Evolutionary conservation across 2,113 vertebrate species (phyloP), one percentile per base, ranked within the genome.

Genomic region (Oplegnathus fasciatus): DNA sequence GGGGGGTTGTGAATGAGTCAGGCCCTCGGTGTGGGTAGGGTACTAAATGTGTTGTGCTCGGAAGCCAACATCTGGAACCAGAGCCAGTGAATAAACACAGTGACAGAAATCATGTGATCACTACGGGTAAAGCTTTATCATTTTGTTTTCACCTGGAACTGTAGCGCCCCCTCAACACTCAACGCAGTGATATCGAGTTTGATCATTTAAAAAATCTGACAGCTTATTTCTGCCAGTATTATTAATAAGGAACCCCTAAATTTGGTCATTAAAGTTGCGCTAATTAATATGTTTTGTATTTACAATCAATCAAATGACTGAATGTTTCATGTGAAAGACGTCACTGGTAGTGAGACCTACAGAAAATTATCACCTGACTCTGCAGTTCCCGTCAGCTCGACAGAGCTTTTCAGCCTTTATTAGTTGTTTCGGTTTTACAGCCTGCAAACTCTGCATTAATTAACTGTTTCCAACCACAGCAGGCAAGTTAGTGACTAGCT

Each of bases 31-130:
- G 57, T 44, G 26, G 68, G 48, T 24, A 6, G 26, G 54, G 14
- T 37, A 55, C 65, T 73, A 32, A 86, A 40, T 68, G 55, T 30
- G 64, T 70, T 72, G 55, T 26, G 60, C 13, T 34, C 24, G 28
- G 44, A 54, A 67, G 61, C 57, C 44, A 77, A 83, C 88, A 89
- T 86, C 74, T 87, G 83, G 77, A 71, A 62, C 40, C 67, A 60
- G 20, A 82, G 52, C 61, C 24, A 5, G 28, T 58, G 69, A 85
- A 58, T 32, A 77, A 78, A 66, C 22, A 26, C 1, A 5, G 60
- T 14, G 18, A 54, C 18, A 52, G 80, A n/a, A 34, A 66, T 9
- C 34, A 28, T 68, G 42, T 50, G 57, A 9, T 11, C 18, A 46
- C 20, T 6, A 0, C n/a, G 32, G 58, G 17, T 22, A n/a, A 48